phyloP scores from a whole-genome alignment of 2,888 invertebrate genomes.

The Sinhomidia bicolor region DNA sequence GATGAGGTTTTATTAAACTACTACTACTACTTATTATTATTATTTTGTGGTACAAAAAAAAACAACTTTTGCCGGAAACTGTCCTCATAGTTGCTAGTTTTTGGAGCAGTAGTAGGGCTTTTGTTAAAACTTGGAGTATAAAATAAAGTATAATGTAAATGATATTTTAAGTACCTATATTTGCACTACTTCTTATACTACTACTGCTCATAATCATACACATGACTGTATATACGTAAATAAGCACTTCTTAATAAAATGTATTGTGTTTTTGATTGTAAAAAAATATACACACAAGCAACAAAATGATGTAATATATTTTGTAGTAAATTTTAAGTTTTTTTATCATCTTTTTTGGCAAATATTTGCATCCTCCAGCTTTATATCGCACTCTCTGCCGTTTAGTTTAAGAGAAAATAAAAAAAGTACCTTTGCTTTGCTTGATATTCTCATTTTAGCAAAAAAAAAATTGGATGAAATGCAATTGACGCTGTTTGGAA shows the following conservation, averaged over 20 bases:
- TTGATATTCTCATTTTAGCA: neutral
- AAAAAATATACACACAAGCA: neutral
- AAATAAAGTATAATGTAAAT: neutral
- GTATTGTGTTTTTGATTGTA: neutral
- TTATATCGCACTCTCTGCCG: neutral
- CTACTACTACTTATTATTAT: neutral
- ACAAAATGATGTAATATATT: neutral
- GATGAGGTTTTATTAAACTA: conserved; percentile 45
- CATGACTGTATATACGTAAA: too few relatives aligned
- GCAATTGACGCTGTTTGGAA: conserved; percentile 9
- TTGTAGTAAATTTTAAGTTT: neutral
- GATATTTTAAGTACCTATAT: too few relatives aligned
- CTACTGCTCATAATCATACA: too few relatives aligned
- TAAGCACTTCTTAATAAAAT: too few relatives aligned
- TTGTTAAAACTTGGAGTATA: neutral
- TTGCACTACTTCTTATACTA: too few relatives aligned
- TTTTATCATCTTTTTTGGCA: neutral
- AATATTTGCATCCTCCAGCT: neutral
- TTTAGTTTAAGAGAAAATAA: neutral
- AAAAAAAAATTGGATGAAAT: neutral
- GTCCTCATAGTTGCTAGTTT: conserved; percentile 45
- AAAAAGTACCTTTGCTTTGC: neutral
- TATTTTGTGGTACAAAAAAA: neutral
- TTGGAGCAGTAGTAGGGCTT: neutral
- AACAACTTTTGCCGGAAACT: conserved; percentile 26